phyloP scores from a whole-genome alignment of 1,140 invertebrate species.

The Pentalonia nigronervosa region DNA sequence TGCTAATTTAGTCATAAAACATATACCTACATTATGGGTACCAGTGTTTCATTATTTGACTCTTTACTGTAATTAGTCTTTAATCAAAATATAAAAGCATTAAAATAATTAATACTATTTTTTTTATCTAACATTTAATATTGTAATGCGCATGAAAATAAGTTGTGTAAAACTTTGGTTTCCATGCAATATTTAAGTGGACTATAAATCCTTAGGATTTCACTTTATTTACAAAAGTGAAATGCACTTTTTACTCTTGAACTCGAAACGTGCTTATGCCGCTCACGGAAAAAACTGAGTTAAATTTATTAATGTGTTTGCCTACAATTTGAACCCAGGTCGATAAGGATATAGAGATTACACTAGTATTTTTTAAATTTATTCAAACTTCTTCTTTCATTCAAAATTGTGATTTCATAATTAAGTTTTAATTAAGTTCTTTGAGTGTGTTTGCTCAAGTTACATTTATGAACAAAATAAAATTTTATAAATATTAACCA shows the following conservation, averaged over 20 bases:
- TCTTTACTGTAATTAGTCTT: background rate
- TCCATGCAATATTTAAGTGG: background rate
- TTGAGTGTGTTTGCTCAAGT: background rate
- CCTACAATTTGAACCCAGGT: background rate
- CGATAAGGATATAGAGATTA: background rate
- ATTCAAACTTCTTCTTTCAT: background rate
- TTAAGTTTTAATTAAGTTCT: background rate
- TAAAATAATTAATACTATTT: background rate
- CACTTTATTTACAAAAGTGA: background rate
- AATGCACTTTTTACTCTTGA: background rate
- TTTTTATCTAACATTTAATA: background rate
- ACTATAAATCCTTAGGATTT: background rate
- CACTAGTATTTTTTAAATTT: background rate
- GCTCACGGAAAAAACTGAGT: background rate
- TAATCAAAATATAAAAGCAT: background rate
- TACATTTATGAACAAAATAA: background rate
- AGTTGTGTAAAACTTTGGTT: background rate
- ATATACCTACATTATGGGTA: background rate
- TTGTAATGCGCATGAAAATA: background rate
- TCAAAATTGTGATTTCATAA: background rate
- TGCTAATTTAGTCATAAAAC: background rate
- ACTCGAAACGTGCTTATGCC: background rate
- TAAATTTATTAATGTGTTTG: background rate
- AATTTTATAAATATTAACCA: background rate
- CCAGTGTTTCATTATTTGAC: background rate